Evolutionary conservation across 2,797 vertebrate species (phyloP), one percentile per base, ranked within the genome.

Genomic region (Hybognathus amarus): DNA sequence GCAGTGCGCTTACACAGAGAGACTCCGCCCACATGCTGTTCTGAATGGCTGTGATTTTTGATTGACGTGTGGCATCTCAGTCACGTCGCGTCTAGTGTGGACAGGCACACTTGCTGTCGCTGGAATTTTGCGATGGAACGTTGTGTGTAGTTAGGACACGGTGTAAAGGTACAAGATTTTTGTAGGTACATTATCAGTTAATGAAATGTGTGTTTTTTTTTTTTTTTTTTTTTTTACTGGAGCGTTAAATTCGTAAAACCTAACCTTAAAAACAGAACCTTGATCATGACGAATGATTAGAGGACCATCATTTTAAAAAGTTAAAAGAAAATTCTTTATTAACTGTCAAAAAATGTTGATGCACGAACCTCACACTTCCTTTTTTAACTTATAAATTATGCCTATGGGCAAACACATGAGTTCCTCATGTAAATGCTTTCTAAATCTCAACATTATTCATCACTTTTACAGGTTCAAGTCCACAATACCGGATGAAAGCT

Each of bases 401-500:
- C 38, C 20, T 36, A 50, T 2, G 50, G 69, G 27, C 56, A 64
- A 73, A 22, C 56, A 17, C 22, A 81, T 6, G 38, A 77, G 40
- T 47, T 64, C 27, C 17, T 77, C 40, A n/a, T 76, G 54, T 71
- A 80, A 80, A 63, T 50, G 22, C 13, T n/a, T 33, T 20, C 38
- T 64, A 64, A 47, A 74, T n/a, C 45, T 13, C 27, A 56, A 75
- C 11, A 67, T 76, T 33, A 33, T 33, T 75, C 36, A 22, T 67
- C 6, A 5, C 15, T 40, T 82, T 82, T 40, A 75, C 30, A 75
- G 52, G 40, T 63, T 74, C 24, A 64, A 18, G 30, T 85, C 24
- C 63, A 77, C 36, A 68, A 30, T 69, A 68, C 27, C 18, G 7
- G n/a, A 75, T 76, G 36, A 54, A 83, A 76, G 47, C 47, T 76